These are phyloP conservation scores for Platyura marginata DNA, from an alignment of 1,140 invertebrate species.

Conservation along the genomic window DNA sequence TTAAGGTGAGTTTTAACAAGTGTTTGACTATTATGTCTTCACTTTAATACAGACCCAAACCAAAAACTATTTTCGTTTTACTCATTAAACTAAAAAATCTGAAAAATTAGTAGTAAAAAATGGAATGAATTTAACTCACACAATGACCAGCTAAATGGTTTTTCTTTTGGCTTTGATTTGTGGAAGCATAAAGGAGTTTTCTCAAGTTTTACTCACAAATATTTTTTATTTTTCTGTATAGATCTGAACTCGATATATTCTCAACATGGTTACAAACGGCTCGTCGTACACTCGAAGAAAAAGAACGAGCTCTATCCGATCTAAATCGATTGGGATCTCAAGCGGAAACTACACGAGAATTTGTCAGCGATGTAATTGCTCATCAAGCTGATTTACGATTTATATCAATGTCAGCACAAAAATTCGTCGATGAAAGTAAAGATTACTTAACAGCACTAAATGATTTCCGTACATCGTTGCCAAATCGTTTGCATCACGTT, in stretches of 20 bases:
- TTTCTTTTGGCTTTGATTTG: too few species aligned
- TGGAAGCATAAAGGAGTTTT: too few species aligned
- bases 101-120: too few species aligned
- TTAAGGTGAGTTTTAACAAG: slow-evolving; percentile 35
- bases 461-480: slow-evolving; percentile 64
- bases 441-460: slow-evolving; percentile 67
- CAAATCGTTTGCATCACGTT: slow-evolving; percentile 58
- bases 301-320: slow-evolving; percentile 66
- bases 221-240: neutral
- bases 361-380: slow-evolving; percentile 85
- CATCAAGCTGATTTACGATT: slow-evolving; percentile 88
- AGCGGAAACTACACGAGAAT: slow-evolving; percentile 59
- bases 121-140: too few species aligned
- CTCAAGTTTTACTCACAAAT: too few species aligned
- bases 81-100: too few species aligned
- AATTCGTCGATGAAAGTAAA: slow-evolving; percentile 86
- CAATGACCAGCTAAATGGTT: too few species aligned
- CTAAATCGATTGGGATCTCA: slow-evolving; percentile 51
- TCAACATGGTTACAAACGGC: slow-evolving; percentile 69
- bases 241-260: slow-evolving; percentile 50
- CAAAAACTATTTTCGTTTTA: too few species aligned
- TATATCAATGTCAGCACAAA: slow-evolving; percentile 86
- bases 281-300: slow-evolving; percentile 60
- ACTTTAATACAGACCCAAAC: too few species aligned
- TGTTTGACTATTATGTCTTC: too few species aligned